These are phyloP conservation scores for Sebastes aleutianus DNA, from an alignment of 2,797 vertebrate species.

Conservation along the genomic window DNA sequence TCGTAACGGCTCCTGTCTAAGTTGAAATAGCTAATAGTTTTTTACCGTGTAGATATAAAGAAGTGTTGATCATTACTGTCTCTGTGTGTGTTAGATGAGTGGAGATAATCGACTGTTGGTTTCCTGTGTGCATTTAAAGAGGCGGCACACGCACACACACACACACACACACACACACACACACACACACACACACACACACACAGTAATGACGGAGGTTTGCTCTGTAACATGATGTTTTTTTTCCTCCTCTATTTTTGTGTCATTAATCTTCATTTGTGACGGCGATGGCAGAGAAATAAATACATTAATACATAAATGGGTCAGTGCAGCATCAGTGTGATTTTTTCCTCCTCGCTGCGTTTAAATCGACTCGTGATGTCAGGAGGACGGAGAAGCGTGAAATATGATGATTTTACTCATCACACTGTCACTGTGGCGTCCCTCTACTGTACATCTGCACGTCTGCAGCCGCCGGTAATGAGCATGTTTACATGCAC, in stretches of 20 bases:
- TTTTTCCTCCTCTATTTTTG: neutral
- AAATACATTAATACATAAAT: slow-evolving; percentile 38
- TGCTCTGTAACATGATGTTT: neutral
- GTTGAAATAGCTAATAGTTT: too few relatives aligned
- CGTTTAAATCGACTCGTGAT: neutral
- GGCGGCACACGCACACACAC: neutral
- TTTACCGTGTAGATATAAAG: too few relatives aligned
- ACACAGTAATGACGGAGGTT: slow-evolving; percentile 2
- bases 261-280: slow-evolving; percentile 53
- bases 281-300: slow-evolving; percentile 12
- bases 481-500: neutral
- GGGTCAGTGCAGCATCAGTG: slow-evolving; percentile 21
- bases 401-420: slow-evolving; percentile 16
- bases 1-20: too few relatives aligned
- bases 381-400: neutral
- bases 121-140: neutral
- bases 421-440: neutral
- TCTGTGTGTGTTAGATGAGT: too few relatives aligned
- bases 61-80: too few relatives aligned
- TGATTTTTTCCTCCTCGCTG: neutral
- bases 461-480: neutral
- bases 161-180: slow-evolving; percentile 2
- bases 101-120: slow-evolving; percentile 1
- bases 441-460: neutral
- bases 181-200: neutral